phyloP scores from a whole-genome alignment of 37 sponge, comb jelly and placozoan genomes.

The Beroe forskalii region DNA sequence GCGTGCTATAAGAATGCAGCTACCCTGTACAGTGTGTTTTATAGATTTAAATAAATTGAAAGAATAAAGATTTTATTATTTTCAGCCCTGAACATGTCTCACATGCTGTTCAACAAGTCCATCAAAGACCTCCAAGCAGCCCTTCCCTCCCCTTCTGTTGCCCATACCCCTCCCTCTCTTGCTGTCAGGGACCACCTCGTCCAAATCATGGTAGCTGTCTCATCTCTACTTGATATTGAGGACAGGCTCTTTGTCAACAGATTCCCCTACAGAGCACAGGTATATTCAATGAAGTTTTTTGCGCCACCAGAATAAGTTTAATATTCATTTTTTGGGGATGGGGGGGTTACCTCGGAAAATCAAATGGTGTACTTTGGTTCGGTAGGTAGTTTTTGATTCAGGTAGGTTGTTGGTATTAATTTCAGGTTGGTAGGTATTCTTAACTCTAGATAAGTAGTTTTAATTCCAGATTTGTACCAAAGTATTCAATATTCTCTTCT shows the following conservation, averaged over 20 bases:
- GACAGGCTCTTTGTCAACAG: conserved; percentile 34
- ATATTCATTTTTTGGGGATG: neutral
- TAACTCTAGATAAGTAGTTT: too few species aligned
- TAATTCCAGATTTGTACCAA: too few species aligned
- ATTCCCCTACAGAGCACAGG: conserved; percentile 42
- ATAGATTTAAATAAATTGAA: too few species aligned
- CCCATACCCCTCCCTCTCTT: too few species aligned
- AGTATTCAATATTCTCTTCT: too few species aligned
- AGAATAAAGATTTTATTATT: too few species aligned
- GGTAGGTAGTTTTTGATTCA: too few species aligned
- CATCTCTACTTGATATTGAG: conserved; percentile 46
- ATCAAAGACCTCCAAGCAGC: neutral
- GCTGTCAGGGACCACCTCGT: neutral
- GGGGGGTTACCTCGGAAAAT: too few species aligned
- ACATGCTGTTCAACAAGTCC: neutral
- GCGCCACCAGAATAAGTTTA: neutral
- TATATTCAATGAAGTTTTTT: too few species aligned
- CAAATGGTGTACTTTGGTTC: too few species aligned
- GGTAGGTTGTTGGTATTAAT: neutral
- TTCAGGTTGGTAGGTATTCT: neutral
- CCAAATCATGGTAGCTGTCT: neutral
- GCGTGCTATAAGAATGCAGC: too few species aligned
- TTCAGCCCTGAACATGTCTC: neutral
- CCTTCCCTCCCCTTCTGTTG: neutral
- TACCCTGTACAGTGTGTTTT: too few species aligned